These are phyloP conservation scores for Rhamphomyia laevipes DNA, from an alignment of 2,888 invertebrate genomes.

Conservation along the genomic window DNA sequence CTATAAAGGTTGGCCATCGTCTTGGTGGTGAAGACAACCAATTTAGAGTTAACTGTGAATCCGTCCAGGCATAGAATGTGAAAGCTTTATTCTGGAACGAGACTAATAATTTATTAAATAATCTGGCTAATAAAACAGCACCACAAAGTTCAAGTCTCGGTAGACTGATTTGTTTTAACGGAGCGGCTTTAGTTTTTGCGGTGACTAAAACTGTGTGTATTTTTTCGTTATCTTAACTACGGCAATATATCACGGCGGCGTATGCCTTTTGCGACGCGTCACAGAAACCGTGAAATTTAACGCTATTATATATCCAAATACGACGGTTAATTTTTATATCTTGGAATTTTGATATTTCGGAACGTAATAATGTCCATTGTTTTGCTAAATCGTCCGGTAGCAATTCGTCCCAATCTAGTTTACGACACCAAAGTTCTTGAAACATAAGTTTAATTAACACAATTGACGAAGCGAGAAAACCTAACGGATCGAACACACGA, in stretches of 20 bases:
- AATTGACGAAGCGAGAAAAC: background rate
- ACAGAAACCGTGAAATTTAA: constrained; percentile 3
- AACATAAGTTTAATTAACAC: background rate
- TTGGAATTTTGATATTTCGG: too few relatives aligned
- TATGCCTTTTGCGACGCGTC: constrained; percentile 10
- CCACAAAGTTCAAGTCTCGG: constrained; percentile 11
- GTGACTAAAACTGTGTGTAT: too few relatives aligned
- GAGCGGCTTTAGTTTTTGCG: too few relatives aligned
- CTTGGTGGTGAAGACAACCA: constrained; percentile 18
- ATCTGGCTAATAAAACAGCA: constrained; percentile 4
- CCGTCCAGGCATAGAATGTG: constrained; percentile 16
- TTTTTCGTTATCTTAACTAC: too few relatives aligned
- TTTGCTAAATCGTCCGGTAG: background rate
- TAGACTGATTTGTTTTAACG: constrained; percentile 9
- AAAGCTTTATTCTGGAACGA: background rate
- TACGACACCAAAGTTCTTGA: background rate
- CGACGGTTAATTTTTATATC: too few relatives aligned
- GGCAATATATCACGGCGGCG: too few relatives aligned
- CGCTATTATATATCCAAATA: too few relatives aligned
- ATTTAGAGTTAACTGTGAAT: constrained; percentile 22
- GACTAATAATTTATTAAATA: too few relatives aligned
- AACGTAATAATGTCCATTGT: background rate
- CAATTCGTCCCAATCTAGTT: background rate
- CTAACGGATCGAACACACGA: background rate
- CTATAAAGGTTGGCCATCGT: constrained; percentile 13